These are phyloP conservation scores for Acromyrmex heyeri DNA, from an alignment of 1,140 invertebrate species.

Conservation along the genomic window DNA sequence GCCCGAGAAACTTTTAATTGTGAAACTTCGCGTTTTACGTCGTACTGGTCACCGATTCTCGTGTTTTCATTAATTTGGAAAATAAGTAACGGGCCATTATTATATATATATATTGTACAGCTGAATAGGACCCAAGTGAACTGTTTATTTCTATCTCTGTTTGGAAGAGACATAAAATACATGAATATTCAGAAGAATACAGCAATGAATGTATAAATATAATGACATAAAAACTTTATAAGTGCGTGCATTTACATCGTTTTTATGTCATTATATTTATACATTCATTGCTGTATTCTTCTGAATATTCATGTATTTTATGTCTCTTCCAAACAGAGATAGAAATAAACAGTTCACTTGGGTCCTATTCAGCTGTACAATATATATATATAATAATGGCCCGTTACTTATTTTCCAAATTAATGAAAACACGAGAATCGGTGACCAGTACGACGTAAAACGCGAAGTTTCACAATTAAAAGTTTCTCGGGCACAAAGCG, in stretches of 20 bases:
- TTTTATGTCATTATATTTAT: not conserved
- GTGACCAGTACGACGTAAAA: not conserved
- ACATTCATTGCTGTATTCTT: not conserved
- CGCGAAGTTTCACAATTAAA: slow-evolving; percentile 55
- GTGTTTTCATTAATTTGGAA: too few species aligned
- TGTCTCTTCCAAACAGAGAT: not conserved
- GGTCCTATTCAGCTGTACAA: not conserved
- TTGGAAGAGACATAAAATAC: not conserved
- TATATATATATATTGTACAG: not conserved
- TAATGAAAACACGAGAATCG: slow-evolving; percentile 10
- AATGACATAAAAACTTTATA: too few species aligned
- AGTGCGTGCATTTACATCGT: too few species aligned
- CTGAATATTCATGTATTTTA: not conserved
- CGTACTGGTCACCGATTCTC: too few species aligned
- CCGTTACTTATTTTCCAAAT: slow-evolving; percentile 34
- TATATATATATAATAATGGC: not conserved
- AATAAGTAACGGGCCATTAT: too few species aligned
- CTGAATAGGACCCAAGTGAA: not conserved
- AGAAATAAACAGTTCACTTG: not conserved
- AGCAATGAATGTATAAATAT: too few species aligned
- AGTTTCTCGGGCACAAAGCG: slow-evolving; percentile 18
- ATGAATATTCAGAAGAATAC: too few species aligned
- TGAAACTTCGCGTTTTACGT: too few species aligned
- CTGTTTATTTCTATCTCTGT: not conserved
- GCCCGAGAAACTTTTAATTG: too few species aligned